Base-by-base conservation (phyloP, 2,888 invertebrate species). In the Aquatica leii region DNA sequence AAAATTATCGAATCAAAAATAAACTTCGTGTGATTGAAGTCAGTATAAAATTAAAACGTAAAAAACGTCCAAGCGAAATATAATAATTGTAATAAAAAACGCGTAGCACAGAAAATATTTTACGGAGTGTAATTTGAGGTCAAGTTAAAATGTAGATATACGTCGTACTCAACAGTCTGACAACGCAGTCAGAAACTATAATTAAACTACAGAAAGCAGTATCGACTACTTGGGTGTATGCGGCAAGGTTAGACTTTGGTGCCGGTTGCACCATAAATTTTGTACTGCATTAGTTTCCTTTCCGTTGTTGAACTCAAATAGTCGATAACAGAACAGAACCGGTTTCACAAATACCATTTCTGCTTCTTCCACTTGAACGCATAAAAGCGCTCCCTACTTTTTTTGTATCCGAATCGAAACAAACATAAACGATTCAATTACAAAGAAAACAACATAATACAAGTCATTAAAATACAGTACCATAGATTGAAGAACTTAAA, bases 191-290 rank as follows among this genome's bases (percentile, higher is more conserved):
- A 62, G 58, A 58, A 24, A 62, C 57, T 48, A 52, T 58, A 62
- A 62, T 62, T 62, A 62, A 49, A 62, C 43, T 53, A 37, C 53
- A 53, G 62, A 62, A 62, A 34, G 49, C 21, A 62, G 53, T 62
- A 62, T 58, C 48, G 58, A 62, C 48, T 41, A 14, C 37, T 34
- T 48, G 55, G 20, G 53, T 50, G 15, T 34, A 21, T 15, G 46
- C 46, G 46, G 17, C 31, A 24, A 54, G 41, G 41, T 24, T 54
- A 21, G 11, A 54, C 46, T 37, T 41, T 58, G 18, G 49, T 34
- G 48, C 56, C 49, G 55, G 24, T 21, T 37, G 55, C 24, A 41
- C 52, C 34, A 52, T 59, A 34, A 12, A 53, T 52, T 59, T 48
- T 20, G 37, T 49, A 31, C 43, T 53, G 53, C 52, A 46, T 59